Base-by-base conservation (phyloP, 2,888 invertebrate genomes). In the Cynaeus angustus region DNA sequence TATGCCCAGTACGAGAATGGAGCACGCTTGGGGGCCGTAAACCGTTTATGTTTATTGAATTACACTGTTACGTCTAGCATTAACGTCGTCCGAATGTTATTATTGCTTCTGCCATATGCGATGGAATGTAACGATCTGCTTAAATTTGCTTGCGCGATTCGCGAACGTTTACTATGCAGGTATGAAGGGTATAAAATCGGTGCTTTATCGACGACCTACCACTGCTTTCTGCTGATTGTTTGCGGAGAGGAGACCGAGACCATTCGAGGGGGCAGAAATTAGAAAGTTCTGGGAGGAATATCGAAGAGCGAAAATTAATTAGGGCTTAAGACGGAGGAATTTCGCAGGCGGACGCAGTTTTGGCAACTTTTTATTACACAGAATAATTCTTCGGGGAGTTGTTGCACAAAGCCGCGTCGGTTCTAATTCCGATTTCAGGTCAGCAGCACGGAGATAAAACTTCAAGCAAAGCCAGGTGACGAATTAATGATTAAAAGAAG, bases 31-130 rank as follows among this genome's bases (percentile, higher is more conserved):
- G 74, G 78, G 78, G 74, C 72, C 81, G 80, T 83, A 84, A 83
- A 82, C 77, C 78, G 80, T 82, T 82, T 81, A 81, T 82, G 82
- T 83, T 84, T 83, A 83, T 83, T 83, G 83, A 83, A 82, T 82
- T 82, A 81, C 80, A 78, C 81, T 78, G 82, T 83, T 81, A 81
- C 77, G 78, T 85, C 85, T 79, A 84, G 83, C 81, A 81, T 82
- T 81, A 78, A 80, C 76, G 79, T 79, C 78, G 79, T 73, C 78
- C 74, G 73, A 82, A 80, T 78, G 80, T 77, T 78, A 77, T 79
- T 80, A 79, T 76, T 79, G 79, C 79, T 75, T 75, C 72, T 75
- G 68, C 77, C 76, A 73, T 72, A 72, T 68, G 67, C 58, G 38
- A 41, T 16, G 64, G 68, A 68, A 68, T 68, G 68, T 46, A 62